Percentiles rank a stretch among this genome's conserved stretches.
Evolutionary conservation across 2,888 invertebrate species (phyloP).

Genomic region (Lymantria dispar): DNA sequence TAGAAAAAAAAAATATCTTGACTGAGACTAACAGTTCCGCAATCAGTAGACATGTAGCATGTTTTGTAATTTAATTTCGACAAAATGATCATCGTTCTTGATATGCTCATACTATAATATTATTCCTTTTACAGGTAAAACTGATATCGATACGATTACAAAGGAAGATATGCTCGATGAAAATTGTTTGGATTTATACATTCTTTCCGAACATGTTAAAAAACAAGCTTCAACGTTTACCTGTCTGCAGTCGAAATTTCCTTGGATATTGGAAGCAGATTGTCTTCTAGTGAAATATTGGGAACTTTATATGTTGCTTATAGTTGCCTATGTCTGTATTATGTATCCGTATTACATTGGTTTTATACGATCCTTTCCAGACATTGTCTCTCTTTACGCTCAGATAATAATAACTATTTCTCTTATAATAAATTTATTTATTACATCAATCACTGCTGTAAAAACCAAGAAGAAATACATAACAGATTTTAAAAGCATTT

Average conservation of each 20-base stretch:
- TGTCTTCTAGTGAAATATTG: conserved; percentile 72
- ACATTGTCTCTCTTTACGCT: conserved; percentile 56
- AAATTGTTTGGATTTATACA: conserved; percentile 68
- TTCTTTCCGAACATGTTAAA: conserved; percentile 71
- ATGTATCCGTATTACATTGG: conserved; percentile 77
- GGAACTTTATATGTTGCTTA: conserved; percentile 67
- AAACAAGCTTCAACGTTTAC: conserved; percentile 61
- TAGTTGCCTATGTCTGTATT: conserved; percentile 66
- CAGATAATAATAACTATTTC: conserved; percentile 65
- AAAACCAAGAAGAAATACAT: conserved; percentile 68
- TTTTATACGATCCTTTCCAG: conserved; percentile 61
- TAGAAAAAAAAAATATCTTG: not conserved
- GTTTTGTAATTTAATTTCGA: too few relatives aligned
- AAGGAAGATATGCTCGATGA: conserved; percentile 62
- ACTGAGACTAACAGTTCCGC: not conserved
- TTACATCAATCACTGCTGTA: conserved; percentile 72
- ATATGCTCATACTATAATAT: not conserved
- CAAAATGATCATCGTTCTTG: too few relatives aligned
- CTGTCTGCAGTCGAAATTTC: conserved; percentile 61
- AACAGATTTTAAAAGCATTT: conserved; percentile 56
- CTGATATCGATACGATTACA: conserved; percentile 49
- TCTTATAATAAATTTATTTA: conserved; percentile 63
- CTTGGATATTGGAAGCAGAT: conserved; percentile 74
- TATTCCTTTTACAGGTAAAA: conserved; percentile 46
- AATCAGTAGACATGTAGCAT: too few relatives aligned